Base-by-base conservation (phyloP, 2,888 invertebrate genomes). In the Ormyrus rosae region DNA sequence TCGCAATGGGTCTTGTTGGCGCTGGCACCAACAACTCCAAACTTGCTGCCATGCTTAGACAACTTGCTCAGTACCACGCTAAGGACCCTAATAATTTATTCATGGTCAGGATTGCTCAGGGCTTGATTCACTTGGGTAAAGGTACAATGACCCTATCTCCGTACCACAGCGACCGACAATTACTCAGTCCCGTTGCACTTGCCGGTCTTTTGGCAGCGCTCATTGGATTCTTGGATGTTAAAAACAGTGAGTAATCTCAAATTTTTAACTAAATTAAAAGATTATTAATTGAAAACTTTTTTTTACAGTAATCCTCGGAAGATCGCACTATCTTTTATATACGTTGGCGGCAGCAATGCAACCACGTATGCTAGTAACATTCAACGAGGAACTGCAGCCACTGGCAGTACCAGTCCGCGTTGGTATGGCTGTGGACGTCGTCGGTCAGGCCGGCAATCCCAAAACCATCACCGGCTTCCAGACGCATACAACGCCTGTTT, bases 381-480 rank as follows among this genome's bases (percentile, higher is more conserved):
- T 99, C 87, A 98, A 99, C 91, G 98, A 99, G 89, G 96, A 97
- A 86, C 93, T 99, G 74, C 96, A 97, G 90, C 98, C 99, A 81
- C 92, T 99, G 83, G 96, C 98, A 82, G 97, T 98, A 19, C 96
- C 97, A 74, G 99, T 99, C 0, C 94, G 97, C 83, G 97, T 97
- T 68, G 97, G 97, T 87, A 95, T 96, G 93, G 99, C 99, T 63
- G 99, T 99, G 8, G 99, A 99, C 92, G 98, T 99, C 6, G 99
- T 99, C 48, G 99, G 99, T 1, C 99, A 99, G 92, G 99, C 99
- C 0, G 99, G 99, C 63, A 99, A 99, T 85, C 99, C 99, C 0
- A 99, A 99, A 92, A 99, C 99, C 0, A 99, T 99, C 84, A 99
- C 99, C 3, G 99, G 99, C 55, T 99, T 99, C 88, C 99, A 99